Evolutionary conservation across 2,113 vertebrate species (phyloP).

Genomic region (Myanophis thanlyinensis): DNA sequence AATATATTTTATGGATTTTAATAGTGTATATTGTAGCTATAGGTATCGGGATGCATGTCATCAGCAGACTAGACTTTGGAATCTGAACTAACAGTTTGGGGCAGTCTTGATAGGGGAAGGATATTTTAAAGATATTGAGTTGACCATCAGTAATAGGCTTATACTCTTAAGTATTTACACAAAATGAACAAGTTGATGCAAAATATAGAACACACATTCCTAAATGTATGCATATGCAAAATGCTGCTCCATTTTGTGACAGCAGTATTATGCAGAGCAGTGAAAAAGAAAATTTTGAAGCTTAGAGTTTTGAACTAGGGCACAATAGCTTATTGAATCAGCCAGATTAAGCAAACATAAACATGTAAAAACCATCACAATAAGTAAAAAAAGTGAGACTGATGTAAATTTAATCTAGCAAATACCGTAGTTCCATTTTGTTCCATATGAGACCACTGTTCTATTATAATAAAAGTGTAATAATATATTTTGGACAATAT

Average conservation of each 20-base stretch:
- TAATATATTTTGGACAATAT: neutral
- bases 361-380: neutral
- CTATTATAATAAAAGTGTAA: neutral
- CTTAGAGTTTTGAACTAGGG: neutral
- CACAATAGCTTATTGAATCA: neutral
- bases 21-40: neutral
- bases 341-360: neutral
- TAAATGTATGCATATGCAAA: neutral
- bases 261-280: neutral
- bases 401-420: neutral
- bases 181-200: neutral
- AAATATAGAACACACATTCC: neutral
- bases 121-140: neutral
- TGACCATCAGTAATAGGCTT: neutral
- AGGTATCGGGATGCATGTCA: neutral
- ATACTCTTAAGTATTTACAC: neutral
- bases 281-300: neutral
- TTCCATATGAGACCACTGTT: neutral
- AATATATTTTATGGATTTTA: neutral
- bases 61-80: neutral
- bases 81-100: neutral
- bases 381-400: neutral
- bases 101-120: neutral
- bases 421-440: neutral
- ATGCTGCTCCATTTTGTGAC: neutral